These are phyloP conservation scores for Zaprionus capensis DNA, from an alignment of 1,140 invertebrate genomes.

Conservation along the genomic window DNA sequence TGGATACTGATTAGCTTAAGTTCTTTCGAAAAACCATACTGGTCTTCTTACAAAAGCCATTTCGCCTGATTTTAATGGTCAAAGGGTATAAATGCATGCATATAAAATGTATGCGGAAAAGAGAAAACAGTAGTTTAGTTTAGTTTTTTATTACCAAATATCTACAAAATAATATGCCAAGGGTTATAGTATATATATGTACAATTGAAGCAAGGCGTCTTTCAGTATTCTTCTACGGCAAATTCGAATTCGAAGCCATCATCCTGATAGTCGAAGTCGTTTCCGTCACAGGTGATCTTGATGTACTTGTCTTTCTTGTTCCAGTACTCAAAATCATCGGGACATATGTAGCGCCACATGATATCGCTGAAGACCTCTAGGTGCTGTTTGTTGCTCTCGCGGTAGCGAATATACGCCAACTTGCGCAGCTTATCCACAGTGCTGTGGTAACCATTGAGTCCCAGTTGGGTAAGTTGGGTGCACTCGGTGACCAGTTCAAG, in stretches of 20 bases:
- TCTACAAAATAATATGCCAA: constrained; percentile 20
- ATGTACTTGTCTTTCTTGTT: constrained; percentile 43
- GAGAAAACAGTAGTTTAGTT: too few relatives aligned
- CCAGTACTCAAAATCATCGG: constrained; percentile 56
- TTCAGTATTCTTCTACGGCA: background rate
- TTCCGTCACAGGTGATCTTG: constrained; percentile 61
- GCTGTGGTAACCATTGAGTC: constrained; percentile 64
- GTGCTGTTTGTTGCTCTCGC: constrained; percentile 41
- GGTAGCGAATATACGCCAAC: constrained; percentile 42
- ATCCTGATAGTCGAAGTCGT: constrained; percentile 65
- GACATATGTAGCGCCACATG: constrained; percentile 58
- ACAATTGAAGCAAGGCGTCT: constrained; percentile 3
- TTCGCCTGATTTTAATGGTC: too few relatives aligned
- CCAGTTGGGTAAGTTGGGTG: constrained; percentile 47
- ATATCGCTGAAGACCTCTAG: constrained; percentile 60
- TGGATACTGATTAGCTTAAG: too few relatives aligned
- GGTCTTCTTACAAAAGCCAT: too few relatives aligned
- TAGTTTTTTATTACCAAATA: constrained; percentile 7
- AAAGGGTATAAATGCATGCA: too few relatives aligned
- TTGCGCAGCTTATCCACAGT: constrained; percentile 53
- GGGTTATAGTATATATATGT: background rate
- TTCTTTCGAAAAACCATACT: too few relatives aligned
- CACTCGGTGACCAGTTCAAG: constrained; percentile 62
- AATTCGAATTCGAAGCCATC: constrained; percentile 65
- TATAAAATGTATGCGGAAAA: too few relatives aligned